Evolutionary conservation across 2,888 invertebrate species (phyloP), one percentile per base, ranked within the genome.

Genomic region (Conchocele bisecta): DNA sequence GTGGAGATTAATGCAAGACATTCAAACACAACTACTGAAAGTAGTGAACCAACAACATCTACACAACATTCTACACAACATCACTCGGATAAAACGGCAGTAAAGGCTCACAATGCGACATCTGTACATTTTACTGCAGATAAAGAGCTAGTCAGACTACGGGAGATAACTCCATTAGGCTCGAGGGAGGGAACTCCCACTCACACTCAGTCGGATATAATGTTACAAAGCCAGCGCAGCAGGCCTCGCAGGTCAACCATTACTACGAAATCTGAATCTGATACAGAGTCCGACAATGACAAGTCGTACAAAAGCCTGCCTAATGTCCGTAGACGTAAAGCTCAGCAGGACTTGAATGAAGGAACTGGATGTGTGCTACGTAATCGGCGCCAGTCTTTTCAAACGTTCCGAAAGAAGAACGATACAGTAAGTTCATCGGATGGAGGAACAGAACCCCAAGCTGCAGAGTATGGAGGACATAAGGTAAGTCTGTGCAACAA

Each of bases 381-480:
- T n/a, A 69, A 75, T 33, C 46, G 75, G 11, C 22, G 75, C 31
- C 59, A 68, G 13, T 42, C 51, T 22, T 29, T 28, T 17, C 29
- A 57, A 1, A 33, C 20, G 7, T 31, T 58, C 13, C 72, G 74
- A 33, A 74, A 66, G 44, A 68, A 82, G 64, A 73, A 75, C 54
- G 80, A 75, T 41, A 77, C 75, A 13, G 75, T 81, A 3, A 85
- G 84, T 56, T 85, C 85, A 3, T 83, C 83, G 9, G 86, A 84
- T 13, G 81, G 77, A n/a, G 86, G 84, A 60, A 84, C 79, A 17
- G 67, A 73, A 37, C 63, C 66, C n/a, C 72, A 67, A 17, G 60
- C 60, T 26, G 63, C 72, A 24, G 70, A 73, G 24, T 71, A 69
- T 26, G 58, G 76, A 29, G 61, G 69, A 63, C n/a, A n/a, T n/a